Conservation (phyloP, 1,140 invertebrate species). For the Hormaphis cornu region DNA sequence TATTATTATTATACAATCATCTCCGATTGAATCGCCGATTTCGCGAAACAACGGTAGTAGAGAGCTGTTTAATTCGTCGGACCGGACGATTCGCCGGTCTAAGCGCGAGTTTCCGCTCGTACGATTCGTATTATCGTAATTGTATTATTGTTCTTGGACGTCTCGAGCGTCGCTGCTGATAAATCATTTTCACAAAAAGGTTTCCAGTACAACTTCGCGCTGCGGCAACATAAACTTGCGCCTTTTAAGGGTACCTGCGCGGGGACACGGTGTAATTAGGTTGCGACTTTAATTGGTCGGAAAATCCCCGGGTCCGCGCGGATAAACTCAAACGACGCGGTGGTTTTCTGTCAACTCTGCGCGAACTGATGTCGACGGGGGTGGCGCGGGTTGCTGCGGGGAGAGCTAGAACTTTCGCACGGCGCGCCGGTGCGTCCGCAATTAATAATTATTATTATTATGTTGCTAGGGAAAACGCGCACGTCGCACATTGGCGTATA, state of each 20-base stretch:
- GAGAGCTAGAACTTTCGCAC: slow-evolving; percentile 11
- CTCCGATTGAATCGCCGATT: not conserved
- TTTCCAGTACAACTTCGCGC: not conserved
- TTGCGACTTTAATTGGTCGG: slow-evolving; percentile 31
- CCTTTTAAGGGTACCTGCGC: too few species aligned
- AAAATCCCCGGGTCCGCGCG: slow-evolving; percentile 6
- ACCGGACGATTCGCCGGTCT: slow-evolving; percentile 21
- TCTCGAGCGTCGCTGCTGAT: slow-evolving; percentile 5
- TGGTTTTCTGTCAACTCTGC: slow-evolving; percentile 30
- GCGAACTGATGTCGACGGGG: not conserved
- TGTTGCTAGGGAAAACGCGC: slow-evolving; percentile 28
- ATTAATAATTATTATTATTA: slow-evolving; percentile 24
- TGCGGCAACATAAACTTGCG: not conserved
- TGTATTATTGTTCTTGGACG: too few species aligned
- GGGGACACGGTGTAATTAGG: slow-evolving; percentile 3
- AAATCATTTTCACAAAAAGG: slow-evolving; percentile 7
- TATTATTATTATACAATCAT: too few species aligned
- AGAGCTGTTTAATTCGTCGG: slow-evolving; percentile 6
- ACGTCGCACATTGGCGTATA: slow-evolving; percentile 8
- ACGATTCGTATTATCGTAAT: not conserved
- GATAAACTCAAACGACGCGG: slow-evolving; percentile 16
- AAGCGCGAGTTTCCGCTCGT: slow-evolving; percentile 20
- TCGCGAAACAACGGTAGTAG: not conserved
- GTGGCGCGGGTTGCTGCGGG: not conserved
- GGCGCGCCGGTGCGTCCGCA: not conserved